Percentiles rank a stretch among this genome's conserved stretches.
Evolutionary conservation across 2,113 vertebrate genomes (phyloP).

Genomic region (Pachypanchax playfairii): DNA sequence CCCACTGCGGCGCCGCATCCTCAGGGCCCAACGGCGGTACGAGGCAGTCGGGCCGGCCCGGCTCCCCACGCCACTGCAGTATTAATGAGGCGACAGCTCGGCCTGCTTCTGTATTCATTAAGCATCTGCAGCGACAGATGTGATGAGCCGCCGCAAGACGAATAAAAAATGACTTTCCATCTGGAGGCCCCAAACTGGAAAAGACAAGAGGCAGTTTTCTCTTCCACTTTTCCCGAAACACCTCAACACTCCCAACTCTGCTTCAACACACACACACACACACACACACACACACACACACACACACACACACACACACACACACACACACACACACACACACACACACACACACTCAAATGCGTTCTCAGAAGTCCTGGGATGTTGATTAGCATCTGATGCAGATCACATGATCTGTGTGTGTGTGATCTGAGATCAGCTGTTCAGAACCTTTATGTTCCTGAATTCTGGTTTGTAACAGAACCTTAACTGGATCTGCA

Average conservation of each 20-base stretch:
- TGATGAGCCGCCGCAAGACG: conserved; percentile 83
- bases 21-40: conserved; percentile 56
- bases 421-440: no score
- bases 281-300: not conserved
- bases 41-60: conserved; percentile 58
- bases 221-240: conserved; percentile 20
- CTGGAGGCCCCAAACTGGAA: conserved; percentile 81
- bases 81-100: conserved; percentile 84
- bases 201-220: conserved; percentile 75
- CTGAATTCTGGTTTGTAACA: no score
- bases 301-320: not conserved
- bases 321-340: not conserved
- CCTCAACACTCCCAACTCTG: not conserved
- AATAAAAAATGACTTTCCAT: conserved; percentile 85
- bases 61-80: conserved; percentile 77
- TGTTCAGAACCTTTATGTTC: no score
- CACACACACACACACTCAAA: no score
- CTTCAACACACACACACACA: not conserved
- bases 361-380: no score
- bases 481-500: no score
- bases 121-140: conserved; percentile 86
- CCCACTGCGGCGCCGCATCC: conserved; percentile 42
- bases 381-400: no score
- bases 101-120: conserved; percentile 82
- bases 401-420: no score